phyloP scores from a whole-genome alignment of 2,888 invertebrate species.

The Noctuana brunneofusca region DNA sequence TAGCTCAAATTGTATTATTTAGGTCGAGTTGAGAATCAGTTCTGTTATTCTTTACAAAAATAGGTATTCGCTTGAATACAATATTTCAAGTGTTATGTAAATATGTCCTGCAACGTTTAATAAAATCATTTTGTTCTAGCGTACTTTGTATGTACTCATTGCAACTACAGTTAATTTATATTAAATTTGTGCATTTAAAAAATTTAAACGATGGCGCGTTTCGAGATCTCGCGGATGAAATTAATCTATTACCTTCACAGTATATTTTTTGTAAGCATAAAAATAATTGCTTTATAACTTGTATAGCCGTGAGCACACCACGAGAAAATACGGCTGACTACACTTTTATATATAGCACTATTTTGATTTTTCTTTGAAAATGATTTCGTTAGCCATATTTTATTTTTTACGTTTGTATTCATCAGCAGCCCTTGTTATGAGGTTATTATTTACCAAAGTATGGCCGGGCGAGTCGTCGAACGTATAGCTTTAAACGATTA shows the following conservation, averaged over 20 bases:
- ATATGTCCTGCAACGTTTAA: neutral
- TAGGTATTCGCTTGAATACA: neutral
- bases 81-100: neutral
- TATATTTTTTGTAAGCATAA: neutral
- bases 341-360: neutral
- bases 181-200: too few species aligned
- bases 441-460: too few species aligned
- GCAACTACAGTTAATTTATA: neutral
- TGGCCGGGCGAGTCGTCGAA: too few species aligned
- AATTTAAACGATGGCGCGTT: neutral
- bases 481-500: too few species aligned
- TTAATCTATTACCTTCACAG: neutral
- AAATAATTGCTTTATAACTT: neutral
- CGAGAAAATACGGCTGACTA: neutral
- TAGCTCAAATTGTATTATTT: conserved; percentile 19
- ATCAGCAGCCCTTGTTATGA: too few species aligned
- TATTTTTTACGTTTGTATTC: too few species aligned
- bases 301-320: too few species aligned
- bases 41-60: neutral
- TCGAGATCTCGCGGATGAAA: neutral
- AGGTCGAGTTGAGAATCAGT: neutral
- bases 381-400: too few species aligned
- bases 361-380: neutral
- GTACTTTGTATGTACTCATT: too few species aligned
- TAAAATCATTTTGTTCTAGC: too few species aligned